Percentiles rank a stretch among this genome's conserved stretches.
phyloP scores from a whole-genome alignment of 92 coral and sea anemone species.

The Umimayanthus kanabou region DNA sequence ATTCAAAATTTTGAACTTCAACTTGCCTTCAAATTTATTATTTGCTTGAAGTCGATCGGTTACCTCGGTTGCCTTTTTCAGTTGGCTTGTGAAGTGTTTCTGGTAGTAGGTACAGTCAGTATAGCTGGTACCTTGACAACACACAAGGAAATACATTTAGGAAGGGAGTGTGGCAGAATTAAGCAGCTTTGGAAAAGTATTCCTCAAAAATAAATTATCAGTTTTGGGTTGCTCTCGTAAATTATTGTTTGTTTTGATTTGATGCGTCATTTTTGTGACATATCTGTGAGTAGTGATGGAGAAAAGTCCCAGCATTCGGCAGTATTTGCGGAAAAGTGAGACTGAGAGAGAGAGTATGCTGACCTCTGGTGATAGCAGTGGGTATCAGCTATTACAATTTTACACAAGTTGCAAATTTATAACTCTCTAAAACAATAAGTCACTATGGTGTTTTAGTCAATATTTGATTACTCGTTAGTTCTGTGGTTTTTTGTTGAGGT shows the following conservation, averaged over 20 bases:
- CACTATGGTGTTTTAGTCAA: not conserved
- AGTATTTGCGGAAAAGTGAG: no score
- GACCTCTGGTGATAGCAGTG: not conserved
- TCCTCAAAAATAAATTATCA: not conserved
- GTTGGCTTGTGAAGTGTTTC: not conserved
- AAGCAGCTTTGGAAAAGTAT: not conserved
- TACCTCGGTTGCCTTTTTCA: conserved; percentile 16
- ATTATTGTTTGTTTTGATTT: not conserved
- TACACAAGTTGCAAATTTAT: not conserved
- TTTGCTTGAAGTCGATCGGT: not conserved
- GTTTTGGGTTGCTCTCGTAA: not conserved
- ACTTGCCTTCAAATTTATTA: not conserved
- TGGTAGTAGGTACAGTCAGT: not conserved
- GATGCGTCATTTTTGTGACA: not conserved
- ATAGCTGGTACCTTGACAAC: conserved; percentile 28
- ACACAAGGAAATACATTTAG: not conserved
- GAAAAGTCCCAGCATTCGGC: not conserved
- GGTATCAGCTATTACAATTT: not conserved
- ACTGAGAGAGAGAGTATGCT: no score
- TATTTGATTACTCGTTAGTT: not conserved
- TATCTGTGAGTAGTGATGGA: not conserved
- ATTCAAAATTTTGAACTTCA: not conserved
- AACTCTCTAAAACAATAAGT: not conserved
- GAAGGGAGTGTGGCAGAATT: not conserved
- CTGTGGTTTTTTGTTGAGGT: not conserved